These are phyloP conservation scores for Harpegnathos saltator DNA, from an alignment of 1,140 invertebrate species.

Conservation along the genomic window DNA sequence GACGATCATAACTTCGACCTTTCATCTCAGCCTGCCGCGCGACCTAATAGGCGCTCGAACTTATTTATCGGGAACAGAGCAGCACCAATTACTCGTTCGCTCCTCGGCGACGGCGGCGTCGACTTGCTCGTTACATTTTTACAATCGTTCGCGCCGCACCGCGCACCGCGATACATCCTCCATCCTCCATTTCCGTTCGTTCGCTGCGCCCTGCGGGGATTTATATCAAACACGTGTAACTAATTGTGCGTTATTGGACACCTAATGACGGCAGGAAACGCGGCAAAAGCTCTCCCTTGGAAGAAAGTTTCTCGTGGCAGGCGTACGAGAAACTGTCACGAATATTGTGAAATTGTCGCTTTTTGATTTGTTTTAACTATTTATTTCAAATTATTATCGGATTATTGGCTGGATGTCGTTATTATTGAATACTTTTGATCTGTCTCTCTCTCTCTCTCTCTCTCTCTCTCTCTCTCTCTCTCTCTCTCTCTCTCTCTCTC, in stretches of 20 bases:
- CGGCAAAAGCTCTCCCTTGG: neutral
- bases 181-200: slow-evolving; percentile 61
- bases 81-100: slow-evolving; percentile 62
- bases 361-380: too few species aligned
- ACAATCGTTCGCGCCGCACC: slow-evolving; percentile 35
- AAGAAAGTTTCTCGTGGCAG: neutral
- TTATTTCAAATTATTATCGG: too few species aligned
- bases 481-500: too few species aligned
- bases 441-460: too few species aligned
- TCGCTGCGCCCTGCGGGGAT: slow-evolving; percentile 37
- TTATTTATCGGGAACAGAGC: slow-evolving; percentile 79
- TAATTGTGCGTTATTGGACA: slow-evolving; percentile 33
- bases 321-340: neutral
- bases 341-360: too few species aligned
- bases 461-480: too few species aligned
- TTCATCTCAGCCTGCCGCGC: slow-evolving; percentile 37
- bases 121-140: slow-evolving; percentile 74
- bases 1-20: slow-evolving; percentile 67
- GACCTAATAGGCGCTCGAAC: slow-evolving; percentile 59
- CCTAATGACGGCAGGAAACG: slow-evolving; percentile 39
- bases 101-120: slow-evolving; percentile 58
- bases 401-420: too few species aligned
- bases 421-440: too few species aligned
- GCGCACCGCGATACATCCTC: slow-evolving; percentile 45
- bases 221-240: slow-evolving; percentile 72